A percentile compares a stretch with the other conserved stretches of the same genome.
These are phyloP conservation scores for Ridgeia piscesae DNA, from an alignment of 1,140 invertebrate genomes.

Conservation along the genomic window DNA sequence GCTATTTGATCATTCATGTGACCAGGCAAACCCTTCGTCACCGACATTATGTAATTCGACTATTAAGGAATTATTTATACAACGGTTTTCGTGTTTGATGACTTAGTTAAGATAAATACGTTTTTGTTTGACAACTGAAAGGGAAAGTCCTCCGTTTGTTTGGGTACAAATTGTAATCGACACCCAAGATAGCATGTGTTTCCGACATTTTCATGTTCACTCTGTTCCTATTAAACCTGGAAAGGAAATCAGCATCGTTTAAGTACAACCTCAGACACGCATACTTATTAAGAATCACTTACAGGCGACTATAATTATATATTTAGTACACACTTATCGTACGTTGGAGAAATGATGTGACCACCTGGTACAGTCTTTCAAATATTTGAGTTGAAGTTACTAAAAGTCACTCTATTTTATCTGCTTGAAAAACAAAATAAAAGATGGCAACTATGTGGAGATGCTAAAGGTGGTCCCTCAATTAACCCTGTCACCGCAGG, in stretches of 20 bases:
- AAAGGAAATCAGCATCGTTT: background rate
- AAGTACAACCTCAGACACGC: background rate
- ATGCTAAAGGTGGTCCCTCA: background rate
- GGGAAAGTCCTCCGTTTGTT: background rate
- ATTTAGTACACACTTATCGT: background rate
- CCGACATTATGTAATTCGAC: background rate
- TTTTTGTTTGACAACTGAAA: background rate
- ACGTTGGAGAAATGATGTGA: background rate
- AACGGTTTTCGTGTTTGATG: background rate
- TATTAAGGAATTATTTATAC: too few relatives aligned
- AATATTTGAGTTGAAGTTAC: background rate
- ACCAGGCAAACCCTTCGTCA: background rate
- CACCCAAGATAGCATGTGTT: too few relatives aligned
- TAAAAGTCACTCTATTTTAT: background rate
- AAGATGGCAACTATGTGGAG: background rate
- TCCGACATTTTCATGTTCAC: background rate
- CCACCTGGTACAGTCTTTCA: background rate
- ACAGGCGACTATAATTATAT: background rate
- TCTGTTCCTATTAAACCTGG: background rate
- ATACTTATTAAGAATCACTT: background rate
- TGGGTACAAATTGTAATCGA: background rate
- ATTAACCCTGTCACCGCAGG: background rate
- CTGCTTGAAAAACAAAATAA: background rate
- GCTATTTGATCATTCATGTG: background rate
- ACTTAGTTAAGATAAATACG: background rate